Conservation (phyloP, 2,113 vertebrate genomes). For the Clupea harengus region DNA sequence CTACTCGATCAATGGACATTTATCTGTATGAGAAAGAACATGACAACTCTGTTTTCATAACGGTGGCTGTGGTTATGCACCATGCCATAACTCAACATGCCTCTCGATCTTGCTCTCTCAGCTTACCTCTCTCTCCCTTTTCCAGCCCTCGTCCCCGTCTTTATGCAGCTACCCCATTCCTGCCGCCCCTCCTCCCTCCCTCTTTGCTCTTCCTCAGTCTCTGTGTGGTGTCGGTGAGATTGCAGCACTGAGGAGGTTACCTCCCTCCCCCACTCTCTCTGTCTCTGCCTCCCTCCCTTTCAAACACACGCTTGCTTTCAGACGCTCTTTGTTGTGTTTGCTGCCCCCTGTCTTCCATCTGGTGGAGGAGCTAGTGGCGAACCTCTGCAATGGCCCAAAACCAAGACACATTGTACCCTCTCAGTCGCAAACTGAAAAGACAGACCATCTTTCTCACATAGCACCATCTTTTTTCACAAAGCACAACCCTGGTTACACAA, state of each 20-base stretch:
- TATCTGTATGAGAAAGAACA: conserved; percentile 38
- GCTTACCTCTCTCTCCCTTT: conserved; percentile 22
- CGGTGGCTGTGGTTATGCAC: conserved; percentile 23
- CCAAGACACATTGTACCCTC: not conserved
- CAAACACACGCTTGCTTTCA: not conserved
- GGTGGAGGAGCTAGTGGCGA: not conserved
- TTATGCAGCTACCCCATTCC: conserved; percentile 21
- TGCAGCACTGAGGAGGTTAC: conserved; percentile 17
- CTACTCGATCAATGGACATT: conserved; percentile 46
- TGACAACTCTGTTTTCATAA: conserved; percentile 47
- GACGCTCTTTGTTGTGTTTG: conserved; percentile 23
- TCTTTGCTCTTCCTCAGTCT: not conserved
- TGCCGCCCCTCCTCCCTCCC: conserved; percentile 12
- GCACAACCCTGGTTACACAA: not conserved
- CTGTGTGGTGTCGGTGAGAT: conserved; percentile 5
- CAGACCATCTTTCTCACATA: not conserved
- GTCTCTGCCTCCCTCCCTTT: not conserved
- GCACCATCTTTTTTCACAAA: not conserved
- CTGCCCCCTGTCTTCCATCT: not conserved
- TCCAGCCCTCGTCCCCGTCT: conserved; percentile 2
- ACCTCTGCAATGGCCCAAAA: not conserved
- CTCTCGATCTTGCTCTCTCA: not conserved
- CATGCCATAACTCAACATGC: conserved; percentile 33
- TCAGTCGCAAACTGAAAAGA: not conserved
- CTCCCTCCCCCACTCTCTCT: conserved; percentile 26